Percentiles rank a stretch among this genome's conserved stretches.
Evolutionary conservation across 2,113 vertebrate species (phyloP).

Genomic region (Malaclemys terrapin): DNA sequence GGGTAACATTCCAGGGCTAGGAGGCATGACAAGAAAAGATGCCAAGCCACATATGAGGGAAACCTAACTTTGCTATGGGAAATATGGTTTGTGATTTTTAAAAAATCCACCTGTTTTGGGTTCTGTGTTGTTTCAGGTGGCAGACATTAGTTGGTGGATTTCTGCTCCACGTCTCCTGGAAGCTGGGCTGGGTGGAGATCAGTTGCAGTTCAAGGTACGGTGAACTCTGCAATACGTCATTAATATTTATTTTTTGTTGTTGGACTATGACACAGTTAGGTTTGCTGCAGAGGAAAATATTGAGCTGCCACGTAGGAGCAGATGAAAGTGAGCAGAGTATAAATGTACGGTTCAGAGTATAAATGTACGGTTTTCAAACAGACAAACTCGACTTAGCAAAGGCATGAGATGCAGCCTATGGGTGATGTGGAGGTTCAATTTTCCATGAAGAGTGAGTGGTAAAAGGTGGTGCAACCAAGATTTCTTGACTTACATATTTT

Average conservation of each 20-base stretch:
- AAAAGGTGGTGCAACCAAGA: neutral
- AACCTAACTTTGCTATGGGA: neutral
- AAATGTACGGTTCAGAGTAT: neutral
- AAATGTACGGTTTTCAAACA: neutral
- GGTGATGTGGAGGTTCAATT: neutral
- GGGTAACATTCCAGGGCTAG: fast-evolving
- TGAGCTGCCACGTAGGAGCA: neutral
- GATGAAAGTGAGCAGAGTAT: neutral
- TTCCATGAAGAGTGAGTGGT: neutral
- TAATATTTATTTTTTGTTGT: neutral
- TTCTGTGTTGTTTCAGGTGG: slow-evolving; percentile 85
- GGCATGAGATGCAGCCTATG: neutral
- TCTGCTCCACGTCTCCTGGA: slow-evolving; percentile 89
- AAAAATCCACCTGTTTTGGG: neutral
- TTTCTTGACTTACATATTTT: neutral
- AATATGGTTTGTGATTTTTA: neutral
- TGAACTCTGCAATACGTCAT: neutral
- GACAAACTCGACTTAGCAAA: neutral
- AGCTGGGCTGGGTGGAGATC: slow-evolving; percentile 93
- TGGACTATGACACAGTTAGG: neutral
- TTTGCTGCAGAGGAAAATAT: neutral
- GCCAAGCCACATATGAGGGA: neutral
- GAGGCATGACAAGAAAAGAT: neutral
- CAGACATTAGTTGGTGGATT: slow-evolving; percentile 89
- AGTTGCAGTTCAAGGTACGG: slow-evolving; percentile 86